A percentile compares a stretch with the other conserved stretches of the same genome.
Evolutionary conservation across 2,888 invertebrate genomes (phyloP).

Genomic region (Patella depressa): DNA sequence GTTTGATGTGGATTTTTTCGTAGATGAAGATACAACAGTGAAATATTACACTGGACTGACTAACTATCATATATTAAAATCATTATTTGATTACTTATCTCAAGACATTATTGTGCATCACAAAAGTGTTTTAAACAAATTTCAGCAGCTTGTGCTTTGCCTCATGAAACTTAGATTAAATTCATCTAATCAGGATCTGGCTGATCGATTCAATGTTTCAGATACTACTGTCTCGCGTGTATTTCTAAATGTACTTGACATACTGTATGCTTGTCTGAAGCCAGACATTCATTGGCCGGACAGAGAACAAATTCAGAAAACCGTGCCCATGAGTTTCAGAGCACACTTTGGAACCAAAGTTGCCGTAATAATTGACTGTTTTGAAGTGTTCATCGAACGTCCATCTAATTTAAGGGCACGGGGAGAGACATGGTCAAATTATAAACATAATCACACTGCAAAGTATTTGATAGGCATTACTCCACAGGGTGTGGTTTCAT

Average conservation of each 20-base stretch:
- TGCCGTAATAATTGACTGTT: slow-evolving; percentile 34
- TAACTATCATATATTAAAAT: background rate
- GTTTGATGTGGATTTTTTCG: background rate
- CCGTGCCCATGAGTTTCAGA: slow-evolving; percentile 26
- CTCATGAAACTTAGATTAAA: background rate
- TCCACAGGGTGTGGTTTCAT: slow-evolving; percentile 45
- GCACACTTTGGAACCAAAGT: slow-evolving; percentile 21
- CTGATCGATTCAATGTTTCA: background rate
- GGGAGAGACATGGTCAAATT: slow-evolving; percentile 41
- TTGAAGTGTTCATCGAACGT: slow-evolving; percentile 34
- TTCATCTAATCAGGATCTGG: background rate
- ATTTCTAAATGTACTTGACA: background rate
- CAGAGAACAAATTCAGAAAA: slow-evolving; percentile 14
- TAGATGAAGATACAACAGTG: background rate
- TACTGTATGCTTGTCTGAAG: slow-evolving; percentile 4
- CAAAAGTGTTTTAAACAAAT: background rate
- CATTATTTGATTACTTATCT: background rate
- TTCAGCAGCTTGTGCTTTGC: background rate
- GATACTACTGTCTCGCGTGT: background rate
- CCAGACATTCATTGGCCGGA: slow-evolving; percentile 19
- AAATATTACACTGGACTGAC: slow-evolving; percentile 1
- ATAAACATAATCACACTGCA: slow-evolving; percentile 46
- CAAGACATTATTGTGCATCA: background rate
- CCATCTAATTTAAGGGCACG: slow-evolving; percentile 39
- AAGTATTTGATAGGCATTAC: slow-evolving; percentile 51